phyloP scores from a whole-genome alignment of 2,113 vertebrate genomes.

The Spea bombifrons region DNA sequence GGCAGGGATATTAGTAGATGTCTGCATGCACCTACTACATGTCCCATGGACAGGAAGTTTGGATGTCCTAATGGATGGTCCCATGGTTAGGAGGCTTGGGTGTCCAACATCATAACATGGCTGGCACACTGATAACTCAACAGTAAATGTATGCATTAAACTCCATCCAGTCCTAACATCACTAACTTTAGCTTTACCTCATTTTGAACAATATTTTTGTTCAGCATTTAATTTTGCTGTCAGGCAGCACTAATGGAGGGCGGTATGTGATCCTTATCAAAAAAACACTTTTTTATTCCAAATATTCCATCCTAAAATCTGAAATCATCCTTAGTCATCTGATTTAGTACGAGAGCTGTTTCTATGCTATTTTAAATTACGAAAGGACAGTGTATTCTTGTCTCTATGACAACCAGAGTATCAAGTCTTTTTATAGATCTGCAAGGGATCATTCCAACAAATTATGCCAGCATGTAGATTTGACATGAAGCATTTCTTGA shows the following conservation, averaged over 20 bases:
- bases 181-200: too few relatives aligned
- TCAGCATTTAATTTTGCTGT: conserved; percentile 9
- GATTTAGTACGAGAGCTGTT: conserved; percentile 22
- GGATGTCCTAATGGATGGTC: too few relatives aligned
- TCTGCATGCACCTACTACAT: too few relatives aligned
- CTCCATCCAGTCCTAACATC: too few relatives aligned
- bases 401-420: conserved; percentile 54
- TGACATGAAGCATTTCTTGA: conserved; percentile 52
- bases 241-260: neutral
- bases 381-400: conserved; percentile 46
- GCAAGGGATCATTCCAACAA: conserved; percentile 57
- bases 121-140: too few relatives aligned
- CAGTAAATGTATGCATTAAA: too few relatives aligned
- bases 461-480: conserved; percentile 57
- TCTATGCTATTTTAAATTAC: conserved; percentile 44
- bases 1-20: too few relatives aligned
- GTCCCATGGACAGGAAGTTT: too few relatives aligned
- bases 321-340: conserved; percentile 6
- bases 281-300: conserved; percentile 5
- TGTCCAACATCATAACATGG: too few relatives aligned
- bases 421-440: conserved; percentile 57
- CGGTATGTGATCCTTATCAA: conserved; percentile 11
- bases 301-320: neutral
- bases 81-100: too few relatives aligned
- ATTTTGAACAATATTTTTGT: neutral